Evolutionary conservation across 2,888 invertebrate genomes (phyloP).

Genomic region (Lissocephala sabroskyi): DNA sequence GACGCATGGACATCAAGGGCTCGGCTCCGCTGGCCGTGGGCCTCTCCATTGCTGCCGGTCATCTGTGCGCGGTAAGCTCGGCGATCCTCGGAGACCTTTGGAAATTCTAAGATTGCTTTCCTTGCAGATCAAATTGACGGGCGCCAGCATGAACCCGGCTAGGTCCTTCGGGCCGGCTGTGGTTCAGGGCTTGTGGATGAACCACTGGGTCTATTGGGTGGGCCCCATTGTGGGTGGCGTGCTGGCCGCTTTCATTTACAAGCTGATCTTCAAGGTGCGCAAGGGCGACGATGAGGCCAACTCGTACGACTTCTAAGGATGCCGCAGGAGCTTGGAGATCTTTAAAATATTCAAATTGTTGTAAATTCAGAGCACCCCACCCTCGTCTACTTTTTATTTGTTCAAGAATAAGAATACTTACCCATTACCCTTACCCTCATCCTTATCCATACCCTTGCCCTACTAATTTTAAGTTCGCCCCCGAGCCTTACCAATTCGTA

Average conservation of each 20-base stretch:
- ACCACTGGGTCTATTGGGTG: conserved; percentile 94
- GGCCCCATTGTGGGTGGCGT: conserved; percentile 87
- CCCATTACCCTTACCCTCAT: too few relatives aligned
- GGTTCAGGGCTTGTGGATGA: conserved; percentile 80
- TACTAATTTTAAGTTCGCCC: too few relatives aligned
- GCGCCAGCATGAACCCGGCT: conserved; percentile 95
- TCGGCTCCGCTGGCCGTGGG: conserved; percentile 91
- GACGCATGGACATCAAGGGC: conserved; percentile 85
- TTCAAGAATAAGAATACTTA: too few relatives aligned
- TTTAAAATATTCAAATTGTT: not conserved
- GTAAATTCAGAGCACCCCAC: too few relatives aligned
- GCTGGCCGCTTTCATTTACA: conserved; percentile 82
- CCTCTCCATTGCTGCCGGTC: conserved; percentile 87
- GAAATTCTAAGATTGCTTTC: too few relatives aligned
- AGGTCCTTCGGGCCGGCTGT: conserved; percentile 91
- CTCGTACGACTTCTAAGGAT: conserved; percentile 82
- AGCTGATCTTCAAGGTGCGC: conserved; percentile 79
- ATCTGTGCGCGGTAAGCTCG: conserved; percentile 85
- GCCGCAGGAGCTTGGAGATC: not conserved
- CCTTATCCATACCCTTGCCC: too few relatives aligned
- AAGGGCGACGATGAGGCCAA: conserved; percentile 81
- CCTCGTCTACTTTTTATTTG: too few relatives aligned
- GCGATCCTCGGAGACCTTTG: too few relatives aligned
- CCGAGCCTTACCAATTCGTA: too few relatives aligned
- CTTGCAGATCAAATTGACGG: conserved; percentile 82